These are phyloP conservation scores for Oedothorax gibbosus DNA, from an alignment of 1,140 invertebrate genomes.

Conservation along the genomic window DNA sequence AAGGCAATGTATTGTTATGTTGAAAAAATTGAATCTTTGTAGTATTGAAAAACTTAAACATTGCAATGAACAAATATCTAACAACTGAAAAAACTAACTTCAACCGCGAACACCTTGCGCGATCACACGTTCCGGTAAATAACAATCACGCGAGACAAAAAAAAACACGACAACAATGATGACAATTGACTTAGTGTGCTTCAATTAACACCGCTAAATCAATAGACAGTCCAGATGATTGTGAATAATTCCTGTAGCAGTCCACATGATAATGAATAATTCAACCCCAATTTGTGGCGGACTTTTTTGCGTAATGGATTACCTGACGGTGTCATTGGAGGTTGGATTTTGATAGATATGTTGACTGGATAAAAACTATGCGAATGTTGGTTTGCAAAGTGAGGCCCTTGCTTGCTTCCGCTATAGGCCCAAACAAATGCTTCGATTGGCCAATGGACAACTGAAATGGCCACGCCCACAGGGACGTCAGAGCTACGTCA, in stretches of 20 bases:
- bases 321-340: slow-evolving; percentile 15
- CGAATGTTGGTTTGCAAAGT: not conserved
- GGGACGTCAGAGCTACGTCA: not conserved
- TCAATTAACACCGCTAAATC: slow-evolving; percentile 9
- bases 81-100: not conserved
- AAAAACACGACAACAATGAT: slow-evolving; percentile 1
- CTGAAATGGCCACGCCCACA: not conserved
- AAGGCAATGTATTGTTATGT: too few species aligned
- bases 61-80: not conserved
- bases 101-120: not conserved
- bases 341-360: slow-evolving; percentile 12
- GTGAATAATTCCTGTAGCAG: not conserved
- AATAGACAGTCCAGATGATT: not conserved
- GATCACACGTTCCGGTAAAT: not conserved
- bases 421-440: not conserved
- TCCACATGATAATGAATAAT: slow-evolving; percentile 25
- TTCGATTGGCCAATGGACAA: not conserved
- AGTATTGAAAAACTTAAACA: too few species aligned
- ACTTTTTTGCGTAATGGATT: slow-evolving; percentile 8
- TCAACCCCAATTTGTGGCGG: slow-evolving; percentile 1
- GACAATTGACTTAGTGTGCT: not conserved
- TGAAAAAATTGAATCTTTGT: too few species aligned
- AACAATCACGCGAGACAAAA: slow-evolving; percentile 6
- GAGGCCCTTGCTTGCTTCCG: not conserved
- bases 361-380: not conserved